Evolutionary conservation across 2,888 invertebrate genomes (phyloP).

Genomic region (Bimastos eiseni): DNA sequence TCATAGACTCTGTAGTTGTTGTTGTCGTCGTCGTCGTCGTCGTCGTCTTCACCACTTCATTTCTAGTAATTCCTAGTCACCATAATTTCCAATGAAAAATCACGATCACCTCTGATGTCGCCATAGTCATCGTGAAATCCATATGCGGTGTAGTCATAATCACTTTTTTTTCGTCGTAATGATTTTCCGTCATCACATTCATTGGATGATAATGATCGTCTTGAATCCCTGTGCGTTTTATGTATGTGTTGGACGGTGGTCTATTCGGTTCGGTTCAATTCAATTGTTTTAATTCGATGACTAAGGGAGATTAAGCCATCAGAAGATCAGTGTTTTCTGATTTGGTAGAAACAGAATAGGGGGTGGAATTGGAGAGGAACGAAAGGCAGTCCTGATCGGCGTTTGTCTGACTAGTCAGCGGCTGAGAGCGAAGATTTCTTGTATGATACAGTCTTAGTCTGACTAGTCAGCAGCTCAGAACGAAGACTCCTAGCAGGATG

Average conservation of each 20-base stretch:
- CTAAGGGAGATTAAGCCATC: too few species aligned
- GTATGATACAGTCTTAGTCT: not conserved
- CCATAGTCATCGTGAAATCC: not conserved
- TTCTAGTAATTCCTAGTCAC: too few species aligned
- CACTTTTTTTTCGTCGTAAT: not conserved
- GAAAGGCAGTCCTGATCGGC: not conserved
- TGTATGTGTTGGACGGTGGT: not conserved
- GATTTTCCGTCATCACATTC: not conserved
- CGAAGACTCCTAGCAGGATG: not conserved
- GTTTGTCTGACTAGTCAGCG: not conserved
- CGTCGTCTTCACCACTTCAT: not conserved
- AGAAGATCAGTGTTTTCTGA: not conserved
- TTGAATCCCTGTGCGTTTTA: not conserved
- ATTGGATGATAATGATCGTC: not conserved
- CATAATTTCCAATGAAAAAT: too few species aligned
- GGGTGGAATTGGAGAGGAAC: not conserved
- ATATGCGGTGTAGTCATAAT: not conserved
- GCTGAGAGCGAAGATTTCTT: not conserved
- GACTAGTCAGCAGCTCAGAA: not conserved
- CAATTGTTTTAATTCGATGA: too few species aligned
- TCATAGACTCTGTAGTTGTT: not conserved
- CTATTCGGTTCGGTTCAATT: not conserved
- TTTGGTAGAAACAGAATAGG: not conserved
- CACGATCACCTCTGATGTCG: not conserved
- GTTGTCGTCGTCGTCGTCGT: too few species aligned